These are phyloP conservation scores for Hemichromis elongatus DNA, from an alignment of 2,113 vertebrate genomes.

Conservation along the genomic window DNA sequence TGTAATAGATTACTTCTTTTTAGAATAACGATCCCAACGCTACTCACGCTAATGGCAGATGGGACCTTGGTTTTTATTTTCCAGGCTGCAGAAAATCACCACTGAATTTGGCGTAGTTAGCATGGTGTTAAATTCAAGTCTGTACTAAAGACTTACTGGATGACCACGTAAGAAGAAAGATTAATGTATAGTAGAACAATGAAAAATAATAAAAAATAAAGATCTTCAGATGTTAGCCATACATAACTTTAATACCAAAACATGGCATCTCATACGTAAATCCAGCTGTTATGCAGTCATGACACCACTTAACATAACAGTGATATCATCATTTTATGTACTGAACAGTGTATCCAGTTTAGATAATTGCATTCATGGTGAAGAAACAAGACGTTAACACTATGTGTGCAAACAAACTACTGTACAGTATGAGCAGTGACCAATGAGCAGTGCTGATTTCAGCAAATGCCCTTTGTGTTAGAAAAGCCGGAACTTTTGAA, in stretches of 20 bases:
- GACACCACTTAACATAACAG: not conserved
- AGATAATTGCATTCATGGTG: not conserved
- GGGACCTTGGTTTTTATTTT: fast-evolving
- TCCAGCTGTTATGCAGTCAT: not conserved
- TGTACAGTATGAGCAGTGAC: not conserved
- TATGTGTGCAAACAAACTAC: not conserved
- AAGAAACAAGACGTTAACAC: not conserved
- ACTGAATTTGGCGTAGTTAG: not conserved
- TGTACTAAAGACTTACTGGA: not conserved
- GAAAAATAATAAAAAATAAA: not conserved
- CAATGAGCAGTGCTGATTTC: not conserved
- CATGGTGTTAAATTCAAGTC: not conserved
- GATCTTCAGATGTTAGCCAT: not conserved
- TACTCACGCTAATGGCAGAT: not conserved
- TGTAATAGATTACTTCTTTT: not conserved
- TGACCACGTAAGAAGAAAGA: not conserved
- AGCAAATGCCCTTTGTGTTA: not conserved
- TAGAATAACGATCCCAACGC: not conserved
- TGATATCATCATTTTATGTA: not conserved
- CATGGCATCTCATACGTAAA: not conserved
- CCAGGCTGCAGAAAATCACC: not conserved
- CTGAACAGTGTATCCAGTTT: not conserved
- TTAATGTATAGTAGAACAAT: not conserved
- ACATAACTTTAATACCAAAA: not conserved
- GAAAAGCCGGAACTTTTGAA: not conserved